phyloP scores from a whole-genome alignment of 2,797 vertebrate species.

The Phoeniculus purpureus region DNA sequence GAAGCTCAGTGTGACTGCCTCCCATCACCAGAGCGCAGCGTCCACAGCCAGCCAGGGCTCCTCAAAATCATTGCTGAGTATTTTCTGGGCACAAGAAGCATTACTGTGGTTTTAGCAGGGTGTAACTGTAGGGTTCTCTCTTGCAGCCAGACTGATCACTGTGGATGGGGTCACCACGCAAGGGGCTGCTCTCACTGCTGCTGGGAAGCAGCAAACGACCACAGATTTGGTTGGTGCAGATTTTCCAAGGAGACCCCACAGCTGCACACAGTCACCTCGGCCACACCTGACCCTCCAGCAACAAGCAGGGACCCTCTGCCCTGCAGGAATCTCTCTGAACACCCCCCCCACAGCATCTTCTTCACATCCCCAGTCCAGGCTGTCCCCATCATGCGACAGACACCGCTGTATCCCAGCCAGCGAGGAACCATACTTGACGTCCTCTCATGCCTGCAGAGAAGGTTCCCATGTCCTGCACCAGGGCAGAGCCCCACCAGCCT shows the following conservation, averaged over 20 bases:
- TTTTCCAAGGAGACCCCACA: accelerated
- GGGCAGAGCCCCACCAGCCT: accelerated
- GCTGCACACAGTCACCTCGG: neutral
- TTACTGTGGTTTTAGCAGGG: neutral
- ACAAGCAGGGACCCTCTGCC: neutral
- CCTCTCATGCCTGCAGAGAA: neutral
- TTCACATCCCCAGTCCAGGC: no score
- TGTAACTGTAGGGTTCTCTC: neutral
- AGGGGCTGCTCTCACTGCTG: accelerated
- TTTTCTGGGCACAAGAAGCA: neutral
- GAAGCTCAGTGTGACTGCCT: neutral
- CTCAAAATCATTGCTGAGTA: neutral
- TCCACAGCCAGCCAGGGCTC: neutral
- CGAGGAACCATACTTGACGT: accelerated
- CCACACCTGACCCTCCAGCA: neutral
- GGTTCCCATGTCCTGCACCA: neutral
- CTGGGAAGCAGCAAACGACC: neutral
- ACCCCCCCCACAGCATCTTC: neutral
- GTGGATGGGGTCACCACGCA: accelerated
- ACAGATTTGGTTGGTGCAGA: accelerated
- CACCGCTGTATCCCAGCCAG: accelerated
- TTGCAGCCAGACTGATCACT: neutral
- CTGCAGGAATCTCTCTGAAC: neutral
- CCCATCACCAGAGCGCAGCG: neutral
- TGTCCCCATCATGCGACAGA: neutral